A percentile compares a stretch with the other conserved stretches of the same genome.
Evolutionary conservation across 2,888 invertebrate genomes (phyloP).

Genomic region (Temnothorax ravouxi): DNA sequence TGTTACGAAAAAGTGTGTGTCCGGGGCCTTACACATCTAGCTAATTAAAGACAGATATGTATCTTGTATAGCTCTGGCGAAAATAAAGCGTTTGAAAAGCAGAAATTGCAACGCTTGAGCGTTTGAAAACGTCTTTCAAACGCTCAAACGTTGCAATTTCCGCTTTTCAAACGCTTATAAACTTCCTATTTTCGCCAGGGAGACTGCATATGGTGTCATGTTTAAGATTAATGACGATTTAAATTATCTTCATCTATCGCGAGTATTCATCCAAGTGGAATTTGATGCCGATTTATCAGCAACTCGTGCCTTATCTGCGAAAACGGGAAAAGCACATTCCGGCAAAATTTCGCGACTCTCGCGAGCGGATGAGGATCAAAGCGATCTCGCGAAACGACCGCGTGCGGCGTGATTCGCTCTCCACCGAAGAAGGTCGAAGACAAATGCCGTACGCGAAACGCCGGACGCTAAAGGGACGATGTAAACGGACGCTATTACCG

Average conservation of each 20-base stretch:
- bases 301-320: conserved; percentile 83
- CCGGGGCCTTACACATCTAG: no score
- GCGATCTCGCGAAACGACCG: conserved; percentile 67
- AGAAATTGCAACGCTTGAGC: no score
- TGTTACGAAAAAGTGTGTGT: no score
- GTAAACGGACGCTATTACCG: conserved; percentile 82
- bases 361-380: conserved; percentile 76
- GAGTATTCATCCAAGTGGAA: conserved; percentile 19
- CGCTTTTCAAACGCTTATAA: no score
- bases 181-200: no score
- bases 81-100: no score
- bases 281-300: conserved; percentile 37
- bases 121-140: no score
- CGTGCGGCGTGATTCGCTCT: conserved; percentile 53
- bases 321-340: conserved; percentile 79
- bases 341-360: conserved; percentile 79
- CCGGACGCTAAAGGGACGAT: conserved; percentile 81
- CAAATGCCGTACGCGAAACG: conserved; percentile 77
- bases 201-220: neutral
- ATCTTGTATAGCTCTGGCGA: neutral
- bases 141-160: no score
- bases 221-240: conserved; percentile 17
- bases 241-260: neutral
- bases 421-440: conserved; percentile 72
- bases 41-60: conserved; percentile 7